These are phyloP conservation scores for Channa argus DNA, from an alignment of 2,113 vertebrate genomes.

Conservation along the genomic window DNA sequence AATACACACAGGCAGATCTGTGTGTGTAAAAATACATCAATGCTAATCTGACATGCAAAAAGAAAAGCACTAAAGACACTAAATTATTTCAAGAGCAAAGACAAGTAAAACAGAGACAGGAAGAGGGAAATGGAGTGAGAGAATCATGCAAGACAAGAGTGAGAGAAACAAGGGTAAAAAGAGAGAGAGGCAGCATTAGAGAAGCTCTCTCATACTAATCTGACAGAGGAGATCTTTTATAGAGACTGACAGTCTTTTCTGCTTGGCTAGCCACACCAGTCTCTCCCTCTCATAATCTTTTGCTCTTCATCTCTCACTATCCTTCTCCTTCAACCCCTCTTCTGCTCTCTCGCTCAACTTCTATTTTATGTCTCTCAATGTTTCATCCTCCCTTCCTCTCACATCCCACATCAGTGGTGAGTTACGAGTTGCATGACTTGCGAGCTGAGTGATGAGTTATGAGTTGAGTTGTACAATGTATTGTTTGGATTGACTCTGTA, in stretches of 20 bases:
- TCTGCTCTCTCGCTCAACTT: slow-evolving; percentile 45
- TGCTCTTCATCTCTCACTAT: slow-evolving; percentile 69
- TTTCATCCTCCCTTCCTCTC: slow-evolving; percentile 13
- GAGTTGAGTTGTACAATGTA: neutral
- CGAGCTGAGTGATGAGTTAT: slow-evolving; percentile 4
- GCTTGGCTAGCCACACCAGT: slow-evolving; percentile 77
- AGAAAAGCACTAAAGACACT: slow-evolving; percentile 40
- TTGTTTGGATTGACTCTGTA: neutral
- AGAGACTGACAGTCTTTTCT: slow-evolving; percentile 80
- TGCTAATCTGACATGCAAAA: slow-evolving; percentile 39
- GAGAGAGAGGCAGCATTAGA: slow-evolving; percentile 51
- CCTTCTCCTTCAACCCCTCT: slow-evolving; percentile 55
- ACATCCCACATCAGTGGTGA: slow-evolving; percentile 8
- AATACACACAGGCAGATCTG: slow-evolving; percentile 23
- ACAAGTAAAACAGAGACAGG: slow-evolving; percentile 52
- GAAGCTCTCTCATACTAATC: slow-evolving; percentile 77
- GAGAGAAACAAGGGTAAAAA: slow-evolving; percentile 50
- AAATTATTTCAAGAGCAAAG: slow-evolving; percentile 47
- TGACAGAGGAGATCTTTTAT: slow-evolving; percentile 82
- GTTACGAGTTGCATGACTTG: slow-evolving; percentile 31
- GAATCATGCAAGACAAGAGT: slow-evolving; percentile 54
- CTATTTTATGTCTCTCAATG: slow-evolving; percentile 61
- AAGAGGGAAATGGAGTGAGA: slow-evolving; percentile 65
- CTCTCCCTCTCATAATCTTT: slow-evolving; percentile 64
- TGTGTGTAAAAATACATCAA: slow-evolving; percentile 35